Evolutionary conservation across 1,140 invertebrate genomes (phyloP).

Genomic region (Pseudoatta argentina): DNA sequence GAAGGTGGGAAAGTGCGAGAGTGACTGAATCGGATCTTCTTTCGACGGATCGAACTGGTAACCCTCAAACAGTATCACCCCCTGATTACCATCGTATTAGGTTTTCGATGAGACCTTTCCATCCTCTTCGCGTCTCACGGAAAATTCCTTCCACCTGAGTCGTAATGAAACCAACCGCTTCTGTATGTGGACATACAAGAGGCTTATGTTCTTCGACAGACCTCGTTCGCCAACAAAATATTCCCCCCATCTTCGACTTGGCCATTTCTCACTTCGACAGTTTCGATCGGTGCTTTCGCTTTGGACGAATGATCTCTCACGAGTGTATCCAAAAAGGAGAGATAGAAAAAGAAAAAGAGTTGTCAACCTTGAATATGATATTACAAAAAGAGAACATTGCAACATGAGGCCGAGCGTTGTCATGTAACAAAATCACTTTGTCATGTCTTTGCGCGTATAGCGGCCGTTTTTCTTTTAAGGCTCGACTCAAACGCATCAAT

Average conservation of each 20-base stretch:
- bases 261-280: constrained; percentile 36
- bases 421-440: too few species aligned
- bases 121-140: constrained; percentile 2
- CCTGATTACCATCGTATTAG: constrained; percentile 82
- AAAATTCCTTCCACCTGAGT: constrained; percentile 60
- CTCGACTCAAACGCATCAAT: too few species aligned
- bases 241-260: constrained; percentile 42
- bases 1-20: background rate
- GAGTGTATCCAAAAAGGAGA: background rate
- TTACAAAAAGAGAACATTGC: background rate
- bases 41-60: constrained; percentile 61
- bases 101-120: constrained; percentile 76
- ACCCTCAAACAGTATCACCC: constrained; percentile 55
- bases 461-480: too few species aligned
- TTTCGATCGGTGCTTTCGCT: background rate
- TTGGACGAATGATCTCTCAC: background rate
- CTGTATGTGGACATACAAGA: constrained; percentile 19
- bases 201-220: constrained; percentile 45
- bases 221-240: constrained; percentile 65
- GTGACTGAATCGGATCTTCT: constrained; percentile 49
- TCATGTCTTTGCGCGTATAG: too few species aligned
- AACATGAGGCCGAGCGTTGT: too few species aligned
- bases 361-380: background rate
- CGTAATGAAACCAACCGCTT: constrained; percentile 66
- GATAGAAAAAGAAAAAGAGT: background rate